Percentiles rank a stretch among this genome's conserved stretches.
phyloP scores from a whole-genome alignment of 2,888 invertebrate species.

The Drosophila macrothrix region DNA sequence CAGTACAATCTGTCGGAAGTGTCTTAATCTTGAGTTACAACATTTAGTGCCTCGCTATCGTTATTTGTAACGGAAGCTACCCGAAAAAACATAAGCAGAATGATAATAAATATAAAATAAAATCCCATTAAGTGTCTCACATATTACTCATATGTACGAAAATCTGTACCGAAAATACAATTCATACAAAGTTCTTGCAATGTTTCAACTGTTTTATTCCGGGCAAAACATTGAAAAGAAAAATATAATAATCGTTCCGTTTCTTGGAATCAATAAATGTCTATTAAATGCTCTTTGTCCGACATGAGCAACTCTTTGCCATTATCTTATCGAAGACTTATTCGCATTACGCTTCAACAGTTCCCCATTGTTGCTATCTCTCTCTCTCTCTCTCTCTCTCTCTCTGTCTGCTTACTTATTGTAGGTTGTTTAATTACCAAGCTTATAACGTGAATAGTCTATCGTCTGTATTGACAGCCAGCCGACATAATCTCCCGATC shows the following conservation, averaged over 20 bases:
- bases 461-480: constrained; percentile 4
- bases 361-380: constrained; percentile 1
- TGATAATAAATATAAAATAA: not conserved
- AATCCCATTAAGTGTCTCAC: not conserved
- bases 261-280: constrained; percentile 47
- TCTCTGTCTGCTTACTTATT: not conserved
- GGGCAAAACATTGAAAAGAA: constrained; percentile 2
- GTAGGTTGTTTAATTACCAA: not conserved
- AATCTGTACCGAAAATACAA: not conserved
- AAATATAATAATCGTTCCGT: constrained; percentile 15
- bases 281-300: constrained; percentile 48
- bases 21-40: not conserved
- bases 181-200: not conserved
- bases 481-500: constrained; percentile 20
- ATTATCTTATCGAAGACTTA: constrained; percentile 58
- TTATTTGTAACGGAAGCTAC: constrained; percentile 10
- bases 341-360: not conserved
- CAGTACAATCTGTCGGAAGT: not conserved
- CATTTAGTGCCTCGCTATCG: constrained; percentile 23
- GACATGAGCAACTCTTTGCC: constrained; percentile 41
- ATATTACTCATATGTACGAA: not conserved
- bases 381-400: not conserved
- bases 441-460: not conserved
- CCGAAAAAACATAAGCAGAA: not conserved
- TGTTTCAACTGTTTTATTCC: not conserved